Evolutionary conservation across 2,113 vertebrate genomes (phyloP), one percentile per base, ranked within the genome.

Genomic region (Sander vitreus): DNA sequence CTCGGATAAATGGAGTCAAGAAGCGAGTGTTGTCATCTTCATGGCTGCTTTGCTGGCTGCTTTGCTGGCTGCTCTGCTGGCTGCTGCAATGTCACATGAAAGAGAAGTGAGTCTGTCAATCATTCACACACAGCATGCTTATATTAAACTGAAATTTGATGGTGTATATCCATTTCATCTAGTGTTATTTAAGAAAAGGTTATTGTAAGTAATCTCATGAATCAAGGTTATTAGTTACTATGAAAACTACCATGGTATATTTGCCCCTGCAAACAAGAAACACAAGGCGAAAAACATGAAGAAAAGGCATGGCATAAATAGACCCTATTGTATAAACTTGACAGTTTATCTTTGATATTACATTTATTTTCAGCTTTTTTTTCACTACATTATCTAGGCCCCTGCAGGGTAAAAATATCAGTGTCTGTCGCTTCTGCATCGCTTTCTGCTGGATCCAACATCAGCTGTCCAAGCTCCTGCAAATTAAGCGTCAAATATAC

Each of bases 21-120:
- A 97, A 96, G 7, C 97, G 95, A 51, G 89, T 90, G 0, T 84
- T 74, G 64, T 98, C 97, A 5, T 99, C 98, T 0, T 99, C 97
- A 3, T 97, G 33, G 33, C 33, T 33, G 33, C 33, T 33, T 7
- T 33, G 97, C 89, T 96, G 97, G 91, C 97, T 98, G 89, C 96
- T 97, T 79, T 97, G 97, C 45, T 89, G 92, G 18, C 92, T 93
- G 90, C 92, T 88, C 68, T 85, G 88, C 43, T 89, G 91, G 57
- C 91, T 93, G 90, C 90, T 93, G 86, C 80, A 60, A 11, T 5
- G 54, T 12, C 68, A 71, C 51, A 85, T 6, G 53, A 18, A 11
- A 77, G 39, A 69, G 0, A 80, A 25, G 47, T 25, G 13, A 53
- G 23, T 30, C 19, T 53, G 60, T 74, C 23, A 54, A 43, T 76